Evolutionary conservation across 2,113 vertebrate genomes (phyloP).

Genomic region (Delphinus delphis): DNA sequence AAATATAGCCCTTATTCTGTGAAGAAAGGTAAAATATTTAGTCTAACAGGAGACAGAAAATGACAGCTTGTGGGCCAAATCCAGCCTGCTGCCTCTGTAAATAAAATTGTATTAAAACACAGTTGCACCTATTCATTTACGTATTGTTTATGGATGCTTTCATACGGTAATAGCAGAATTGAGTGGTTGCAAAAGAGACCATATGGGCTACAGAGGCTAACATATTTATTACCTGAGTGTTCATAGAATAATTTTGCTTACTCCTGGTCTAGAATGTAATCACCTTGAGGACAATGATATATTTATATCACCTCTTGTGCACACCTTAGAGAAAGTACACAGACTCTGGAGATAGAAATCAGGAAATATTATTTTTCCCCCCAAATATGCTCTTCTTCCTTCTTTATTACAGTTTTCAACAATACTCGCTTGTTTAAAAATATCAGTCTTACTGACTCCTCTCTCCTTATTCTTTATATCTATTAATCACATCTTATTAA

Average conservation of each 20-base stretch:
- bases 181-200: not conserved
- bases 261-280: not conserved
- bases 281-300: not conserved
- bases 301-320: not conserved
- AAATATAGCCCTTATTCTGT: not conserved
- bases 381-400: not conserved
- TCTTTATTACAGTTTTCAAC: not conserved
- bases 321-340: not conserved
- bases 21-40: conserved; percentile 2
- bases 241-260: not conserved
- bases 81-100: not conserved
- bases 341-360: not conserved
- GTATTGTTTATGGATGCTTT: not conserved
- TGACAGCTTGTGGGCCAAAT: not conserved
- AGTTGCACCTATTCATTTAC: not conserved
- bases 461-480: not conserved
- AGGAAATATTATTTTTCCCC: not conserved
- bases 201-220: not conserved
- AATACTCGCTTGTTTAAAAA: not conserved
- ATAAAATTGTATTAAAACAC: not conserved
- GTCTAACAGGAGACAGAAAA: not conserved
- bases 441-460: not conserved
- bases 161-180: not conserved
- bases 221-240: not conserved
- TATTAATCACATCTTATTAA: not conserved